Evolutionary conservation across 2,888 invertebrate genomes (phyloP), one percentile per base, ranked within the genome.

Genomic region (Heliconius ismenius): DNA sequence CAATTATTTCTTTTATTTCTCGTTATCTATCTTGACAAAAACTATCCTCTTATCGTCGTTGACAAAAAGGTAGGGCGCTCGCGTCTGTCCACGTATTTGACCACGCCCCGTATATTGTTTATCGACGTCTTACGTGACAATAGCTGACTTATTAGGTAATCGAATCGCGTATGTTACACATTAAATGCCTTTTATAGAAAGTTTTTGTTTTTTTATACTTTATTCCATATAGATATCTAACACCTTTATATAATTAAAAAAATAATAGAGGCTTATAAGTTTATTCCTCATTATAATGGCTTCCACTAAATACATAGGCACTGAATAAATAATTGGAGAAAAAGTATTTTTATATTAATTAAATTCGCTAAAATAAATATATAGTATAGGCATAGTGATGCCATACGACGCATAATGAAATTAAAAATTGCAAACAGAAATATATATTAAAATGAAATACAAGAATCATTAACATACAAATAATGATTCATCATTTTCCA

Each of bases 61-160:
- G 73, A 62, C 36, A 43, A 73, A 73, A 62, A 73, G 73, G 73
- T 73, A 43, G 73, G 73, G 62, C 73, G 73, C 26, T 73, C 24
- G 62, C 73, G 39, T 39, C 26, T 70, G 26, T 62, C 26, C 62
- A 26, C 39, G 73, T 62, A 62, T 73, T 62, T 62, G 73, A 62
- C 62, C 62, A 73, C 62, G 39, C 73, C 73, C 43, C 18, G 43
- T 73, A 63, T 62, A 73, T 73, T 63, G 73, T 73, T 73, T 73
- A 73, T 73, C 62, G 73, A 43, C 62, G 43, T 24, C 36, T 73
- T 62, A 73, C 73, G 73, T 73, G 73, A 73, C 73, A 73, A 73
- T 63, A 73, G 63, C 39, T n/a, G 60, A 63, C 62, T 63, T 39
- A 62, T 73, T 62, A 73, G 11, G 26, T 63, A 26, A 39, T 62